Evolutionary conservation across 30 jellyfish, hydroid and myxozoan genomes (phyloP).

Genomic region (Hydra vulgaris): DNA sequence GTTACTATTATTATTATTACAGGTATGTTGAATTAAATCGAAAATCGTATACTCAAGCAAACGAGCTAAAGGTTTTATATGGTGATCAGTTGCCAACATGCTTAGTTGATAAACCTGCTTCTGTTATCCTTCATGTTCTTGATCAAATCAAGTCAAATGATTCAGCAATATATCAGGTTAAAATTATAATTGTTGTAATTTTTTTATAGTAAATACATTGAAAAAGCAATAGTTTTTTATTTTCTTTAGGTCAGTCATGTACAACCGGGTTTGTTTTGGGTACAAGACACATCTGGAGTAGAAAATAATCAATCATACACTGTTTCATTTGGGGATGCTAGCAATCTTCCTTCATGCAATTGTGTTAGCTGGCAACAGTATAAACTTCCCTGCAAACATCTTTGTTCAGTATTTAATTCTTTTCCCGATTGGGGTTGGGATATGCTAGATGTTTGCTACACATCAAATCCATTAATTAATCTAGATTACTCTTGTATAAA

Average conservation of each 20-base stretch:
- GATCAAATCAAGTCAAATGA: slow-evolving; percentile 34
- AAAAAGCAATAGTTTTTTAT: too few relatives aligned
- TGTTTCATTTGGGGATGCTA: slow-evolving; percentile 35
- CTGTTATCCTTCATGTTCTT: slow-evolving; percentile 32
- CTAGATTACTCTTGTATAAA: slow-evolving; percentile 36
- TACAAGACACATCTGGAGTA: slow-evolving; percentile 28
- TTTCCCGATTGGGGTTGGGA: slow-evolving; percentile 51
- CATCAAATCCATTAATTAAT: slow-evolving; percentile 29
- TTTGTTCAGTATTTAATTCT: slow-evolving; percentile 37
- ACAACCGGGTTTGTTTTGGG: slow-evolving; percentile 41
- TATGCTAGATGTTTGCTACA: slow-evolving; percentile 27
- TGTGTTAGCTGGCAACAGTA: slow-evolving; percentile 22
- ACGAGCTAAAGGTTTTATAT: slow-evolving; percentile 27
- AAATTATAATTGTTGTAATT: too few relatives aligned
- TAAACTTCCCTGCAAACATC: slow-evolving; percentile 34
- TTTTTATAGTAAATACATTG: neutral
- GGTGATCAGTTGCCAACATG: slow-evolving; percentile 44
- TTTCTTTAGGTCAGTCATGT: slow-evolving; percentile 35
- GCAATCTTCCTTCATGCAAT: slow-evolving; percentile 28
- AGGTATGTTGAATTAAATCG: slow-evolving; percentile 35
- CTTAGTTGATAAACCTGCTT: slow-evolving; percentile 32
- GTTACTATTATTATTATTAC: neutral
- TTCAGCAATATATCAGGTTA: slow-evolving; percentile 30
- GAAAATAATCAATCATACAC: slow-evolving; percentile 13
- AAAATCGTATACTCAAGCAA: slow-evolving; percentile 40